Evolutionary conservation across 2,888 invertebrate species (phyloP).

Genomic region (Theretra japonica): DNA sequence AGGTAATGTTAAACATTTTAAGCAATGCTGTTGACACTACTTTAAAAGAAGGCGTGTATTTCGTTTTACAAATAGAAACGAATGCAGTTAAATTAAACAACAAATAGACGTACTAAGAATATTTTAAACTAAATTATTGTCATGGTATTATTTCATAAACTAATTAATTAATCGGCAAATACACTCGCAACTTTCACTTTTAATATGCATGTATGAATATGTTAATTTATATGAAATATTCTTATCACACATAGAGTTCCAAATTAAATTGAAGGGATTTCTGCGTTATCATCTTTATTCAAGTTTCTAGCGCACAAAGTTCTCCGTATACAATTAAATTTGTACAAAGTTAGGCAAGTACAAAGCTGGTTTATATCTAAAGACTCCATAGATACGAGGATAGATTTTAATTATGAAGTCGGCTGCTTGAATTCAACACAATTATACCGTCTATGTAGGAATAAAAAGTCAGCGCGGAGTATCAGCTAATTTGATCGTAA

Average conservation of each 20-base stretch:
- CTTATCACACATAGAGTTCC: constrained; percentile 2
- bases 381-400: not conserved
- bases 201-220: not conserved
- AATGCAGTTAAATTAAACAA: no score
- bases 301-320: not conserved
- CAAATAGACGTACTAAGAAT: no score
- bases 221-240: not conserved
- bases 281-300: constrained; percentile 16
- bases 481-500: no score
- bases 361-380: constrained; percentile 3
- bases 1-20: no score
- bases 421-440: not conserved
- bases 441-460: not conserved
- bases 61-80: no score
- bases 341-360: constrained; percentile 17
- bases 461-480: not conserved
- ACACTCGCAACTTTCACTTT: not conserved
- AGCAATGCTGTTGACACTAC: no score
- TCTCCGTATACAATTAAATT: constrained; percentile 12
- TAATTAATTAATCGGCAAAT: not conserved
- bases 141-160: not conserved
- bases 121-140: not conserved
- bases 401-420: not conserved
- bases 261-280: constrained; percentile 4
- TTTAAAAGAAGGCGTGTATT: no score